phyloP scores from a whole-genome alignment of 2,113 vertebrate species.

The Melierax canorus region DNA sequence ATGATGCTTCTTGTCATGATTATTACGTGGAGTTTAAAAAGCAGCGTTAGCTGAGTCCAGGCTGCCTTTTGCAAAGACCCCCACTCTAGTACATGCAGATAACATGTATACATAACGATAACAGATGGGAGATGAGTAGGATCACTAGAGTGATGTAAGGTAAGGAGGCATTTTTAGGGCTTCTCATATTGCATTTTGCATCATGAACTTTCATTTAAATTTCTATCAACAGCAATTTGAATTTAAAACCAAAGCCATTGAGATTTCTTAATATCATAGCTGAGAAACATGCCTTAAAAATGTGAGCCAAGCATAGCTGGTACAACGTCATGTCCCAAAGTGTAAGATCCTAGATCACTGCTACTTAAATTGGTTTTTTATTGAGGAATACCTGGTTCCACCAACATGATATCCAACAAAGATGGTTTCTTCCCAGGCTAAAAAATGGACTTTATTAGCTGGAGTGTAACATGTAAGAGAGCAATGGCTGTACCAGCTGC shows the following conservation, averaged over 20 bases:
- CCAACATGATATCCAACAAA: not conserved
- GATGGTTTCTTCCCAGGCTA: not conserved
- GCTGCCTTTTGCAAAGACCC: not conserved
- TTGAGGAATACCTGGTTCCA: not conserved
- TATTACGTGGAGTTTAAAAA: not conserved
- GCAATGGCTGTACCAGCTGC: not conserved
- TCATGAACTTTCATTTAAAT: not conserved
- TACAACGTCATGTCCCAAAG: not conserved
- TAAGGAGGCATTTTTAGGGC: not conserved
- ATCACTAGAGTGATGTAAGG: not conserved
- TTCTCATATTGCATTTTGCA: not conserved
- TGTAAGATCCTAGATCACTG: not conserved
- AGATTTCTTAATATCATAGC: not conserved
- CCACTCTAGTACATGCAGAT: too few species aligned
- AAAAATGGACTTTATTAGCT: not conserved
- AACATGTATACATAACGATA: rapidly evolving
- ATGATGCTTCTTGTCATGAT: not conserved
- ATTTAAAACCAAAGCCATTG: not conserved
- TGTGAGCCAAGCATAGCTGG: not conserved
- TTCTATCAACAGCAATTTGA: not conserved
- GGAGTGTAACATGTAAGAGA: not conserved
- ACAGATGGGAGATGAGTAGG: not conserved
- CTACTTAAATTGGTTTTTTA: not conserved
- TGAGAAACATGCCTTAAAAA: not conserved
- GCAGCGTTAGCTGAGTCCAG: not conserved